Evolutionary conservation across 2,888 invertebrate genomes (phyloP).

Genomic region (Drosophila pegasa): DNA sequence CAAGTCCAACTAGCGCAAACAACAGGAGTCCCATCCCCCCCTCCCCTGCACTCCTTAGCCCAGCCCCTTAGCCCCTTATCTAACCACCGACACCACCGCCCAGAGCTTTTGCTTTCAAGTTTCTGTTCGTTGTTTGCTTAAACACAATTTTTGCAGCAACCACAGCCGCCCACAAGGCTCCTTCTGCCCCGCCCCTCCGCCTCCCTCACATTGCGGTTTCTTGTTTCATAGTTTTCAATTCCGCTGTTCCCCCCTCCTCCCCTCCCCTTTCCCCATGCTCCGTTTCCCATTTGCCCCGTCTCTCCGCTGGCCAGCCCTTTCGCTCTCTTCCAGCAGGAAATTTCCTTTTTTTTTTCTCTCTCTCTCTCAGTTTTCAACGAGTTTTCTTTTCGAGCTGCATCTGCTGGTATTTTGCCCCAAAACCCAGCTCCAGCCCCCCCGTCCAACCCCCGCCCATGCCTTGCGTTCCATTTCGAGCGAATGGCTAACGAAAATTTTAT

Average conservation of each 20-base stretch:
- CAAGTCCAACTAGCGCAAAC: background rate
- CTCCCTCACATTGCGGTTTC: conserved; percentile 49
- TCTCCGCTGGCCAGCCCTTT: background rate
- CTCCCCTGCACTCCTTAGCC: too few species aligned
- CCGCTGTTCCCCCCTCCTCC: conserved; percentile 10
- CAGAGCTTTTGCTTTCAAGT: conserved; percentile 18
- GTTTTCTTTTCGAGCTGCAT: conserved; percentile 35
- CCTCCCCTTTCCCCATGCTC: background rate
- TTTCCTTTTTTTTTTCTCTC: conserved; percentile 24
- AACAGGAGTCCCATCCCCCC: background rate
- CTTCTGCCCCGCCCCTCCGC: too few species aligned
- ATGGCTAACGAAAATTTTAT: conserved; percentile 75
- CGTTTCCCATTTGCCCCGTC: background rate
- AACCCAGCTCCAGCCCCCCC: too few species aligned
- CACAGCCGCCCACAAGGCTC: background rate
- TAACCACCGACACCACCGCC: background rate
- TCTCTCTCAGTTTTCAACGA: conserved; percentile 26
- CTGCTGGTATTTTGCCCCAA: conserved; percentile 11
- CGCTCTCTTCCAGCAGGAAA: conserved; percentile 8
- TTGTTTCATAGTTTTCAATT: conserved; percentile 67
- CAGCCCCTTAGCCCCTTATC: too few species aligned
- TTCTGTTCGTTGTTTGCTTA: conserved; percentile 34
- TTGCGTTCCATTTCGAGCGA: conserved; percentile 58
- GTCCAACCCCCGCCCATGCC: too few species aligned
- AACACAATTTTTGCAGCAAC: conserved; percentile 66